phyloP scores from a whole-genome alignment of 1,140 invertebrate species.

The Hyposmocoma kahamanoa region DNA sequence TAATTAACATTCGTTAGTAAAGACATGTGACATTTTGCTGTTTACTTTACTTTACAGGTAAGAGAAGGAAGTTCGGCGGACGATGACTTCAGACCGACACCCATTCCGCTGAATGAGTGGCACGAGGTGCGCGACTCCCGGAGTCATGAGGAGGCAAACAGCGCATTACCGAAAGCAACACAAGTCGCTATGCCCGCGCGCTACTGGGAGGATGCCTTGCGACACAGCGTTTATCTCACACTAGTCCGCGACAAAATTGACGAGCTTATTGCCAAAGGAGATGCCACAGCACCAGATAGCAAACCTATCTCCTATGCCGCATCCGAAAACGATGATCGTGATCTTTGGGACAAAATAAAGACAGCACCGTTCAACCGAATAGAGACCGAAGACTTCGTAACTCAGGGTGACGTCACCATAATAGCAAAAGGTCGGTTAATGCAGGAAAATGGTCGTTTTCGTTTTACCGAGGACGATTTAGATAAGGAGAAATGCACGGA shows the following conservation, averaged over 20 bases:
- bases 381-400: conserved; percentile 45
- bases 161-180: conserved; percentile 28
- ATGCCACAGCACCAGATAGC: conserved; percentile 39
- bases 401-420: conserved; percentile 76
- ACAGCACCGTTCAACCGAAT: conserved; percentile 72
- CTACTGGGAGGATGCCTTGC: conserved; percentile 75
- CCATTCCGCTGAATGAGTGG: conserved; percentile 61
- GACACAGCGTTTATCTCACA: conserved; percentile 76
- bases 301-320: conserved; percentile 33
- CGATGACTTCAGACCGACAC: conserved; percentile 55
- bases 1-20: conserved; percentile 4
- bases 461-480: conserved; percentile 75
- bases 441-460: conserved; percentile 59
- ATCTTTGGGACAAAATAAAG: conserved; percentile 71
- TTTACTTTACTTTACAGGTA: too few relatives aligned
- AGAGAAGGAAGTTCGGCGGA: conserved; percentile 28
- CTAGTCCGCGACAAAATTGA: conserved; percentile 71
- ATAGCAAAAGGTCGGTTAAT: conserved; percentile 76
- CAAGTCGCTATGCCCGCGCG: conserved; percentile 45
- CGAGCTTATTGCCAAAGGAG: conserved; percentile 50
- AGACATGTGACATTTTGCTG: conserved; percentile 10
- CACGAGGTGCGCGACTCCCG: conserved; percentile 38
- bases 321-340: conserved; percentile 59
- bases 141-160: conserved; percentile 56
- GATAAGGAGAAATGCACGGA: conserved; percentile 58